Base-by-base conservation (phyloP, 2,888 invertebrate species). In the Archaeoteleia sp. region DNA sequence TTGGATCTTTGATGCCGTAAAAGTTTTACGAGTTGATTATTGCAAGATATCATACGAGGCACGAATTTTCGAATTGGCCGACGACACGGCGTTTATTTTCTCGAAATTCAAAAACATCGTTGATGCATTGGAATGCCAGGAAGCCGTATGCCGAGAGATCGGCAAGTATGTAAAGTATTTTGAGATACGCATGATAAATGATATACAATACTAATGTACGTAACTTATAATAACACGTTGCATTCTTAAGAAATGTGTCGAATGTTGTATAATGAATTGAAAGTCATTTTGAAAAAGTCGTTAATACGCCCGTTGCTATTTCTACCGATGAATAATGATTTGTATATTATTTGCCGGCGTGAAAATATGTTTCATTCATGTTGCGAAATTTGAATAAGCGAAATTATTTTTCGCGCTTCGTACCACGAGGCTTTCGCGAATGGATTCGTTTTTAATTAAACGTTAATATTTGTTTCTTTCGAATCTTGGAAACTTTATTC, bases 321-420 rank as follows among this genome's bases (percentile, higher is more conserved):
- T 42, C 32, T 46, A 39, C 49, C 43, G 51, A 65, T 65, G 53
- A 66, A 66, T 58, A 53, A 65, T 57, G 65, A 66, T 58, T 66
- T 53, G 35, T 53, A 35, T 53, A 35, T 46, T 39, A 53, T 58
- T 58, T 37, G 46, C 1, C 27, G 32, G 42, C 2, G 32, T 27
- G 10, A 25, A 39, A 27, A 9, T 10, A 45, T 45, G 45, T 65
- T 49, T 57, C 57, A 48, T 48, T 62, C 40, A 48, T 42, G 35
- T 7, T 13, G 25, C 14, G 40, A 14, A 39, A 54, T 62, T 62
- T 53, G 45, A 53, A 53, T 60, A 54, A 45, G 40, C 55, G 35
- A 12, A 48, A 43, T 51, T 6, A 42, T 65, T 57, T 65, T 57
- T 55, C 48, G 13, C 20, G 62, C 54, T 34, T 48, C 63, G 45